These are phyloP conservation scores for Sylvia atricapilla DNA, from an alignment of 2,113 vertebrate species.

Conservation along the genomic window DNA sequence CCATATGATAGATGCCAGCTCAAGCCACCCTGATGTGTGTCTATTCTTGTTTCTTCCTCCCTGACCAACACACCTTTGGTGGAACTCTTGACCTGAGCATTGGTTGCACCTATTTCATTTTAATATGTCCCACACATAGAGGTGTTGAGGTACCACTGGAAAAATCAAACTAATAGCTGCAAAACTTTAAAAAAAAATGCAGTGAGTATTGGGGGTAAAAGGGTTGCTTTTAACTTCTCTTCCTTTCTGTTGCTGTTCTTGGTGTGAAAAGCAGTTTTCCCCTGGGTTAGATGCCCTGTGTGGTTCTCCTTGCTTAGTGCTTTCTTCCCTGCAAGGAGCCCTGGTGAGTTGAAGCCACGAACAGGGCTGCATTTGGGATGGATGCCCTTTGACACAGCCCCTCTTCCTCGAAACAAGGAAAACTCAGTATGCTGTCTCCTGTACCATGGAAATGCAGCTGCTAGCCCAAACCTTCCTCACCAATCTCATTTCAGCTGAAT, in stretches of 20 bases:
- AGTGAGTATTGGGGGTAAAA: accelerated
- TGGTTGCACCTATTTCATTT: not conserved
- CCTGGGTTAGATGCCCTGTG: too few relatives aligned
- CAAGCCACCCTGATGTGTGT: not conserved
- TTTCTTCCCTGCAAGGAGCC: not conserved
- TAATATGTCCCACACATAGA: not conserved
- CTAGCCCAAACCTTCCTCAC: not conserved
- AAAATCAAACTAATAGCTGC: not conserved
- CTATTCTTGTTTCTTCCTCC: not conserved
- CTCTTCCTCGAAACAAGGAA: not conserved
- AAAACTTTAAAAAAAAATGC: not conserved
- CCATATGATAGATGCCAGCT: not conserved
- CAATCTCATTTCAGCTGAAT: not conserved
- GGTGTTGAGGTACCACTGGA: not conserved
- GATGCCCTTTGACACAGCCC: not conserved
- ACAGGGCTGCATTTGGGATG: not conserved
- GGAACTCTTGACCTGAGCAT: not conserved
- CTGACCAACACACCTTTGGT: not conserved
- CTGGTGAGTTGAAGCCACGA: accelerated
- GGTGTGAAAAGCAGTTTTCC: not conserved
- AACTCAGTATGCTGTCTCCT: not conserved
- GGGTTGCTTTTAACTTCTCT: not conserved
- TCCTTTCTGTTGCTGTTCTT: not conserved
- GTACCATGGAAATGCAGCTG: not conserved
- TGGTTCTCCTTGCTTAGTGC: not conserved